Evolutionary conservation across 1,140 invertebrate genomes (phyloP), one percentile per base, ranked within the genome.

Genomic region (Eulimnadia texana): DNA sequence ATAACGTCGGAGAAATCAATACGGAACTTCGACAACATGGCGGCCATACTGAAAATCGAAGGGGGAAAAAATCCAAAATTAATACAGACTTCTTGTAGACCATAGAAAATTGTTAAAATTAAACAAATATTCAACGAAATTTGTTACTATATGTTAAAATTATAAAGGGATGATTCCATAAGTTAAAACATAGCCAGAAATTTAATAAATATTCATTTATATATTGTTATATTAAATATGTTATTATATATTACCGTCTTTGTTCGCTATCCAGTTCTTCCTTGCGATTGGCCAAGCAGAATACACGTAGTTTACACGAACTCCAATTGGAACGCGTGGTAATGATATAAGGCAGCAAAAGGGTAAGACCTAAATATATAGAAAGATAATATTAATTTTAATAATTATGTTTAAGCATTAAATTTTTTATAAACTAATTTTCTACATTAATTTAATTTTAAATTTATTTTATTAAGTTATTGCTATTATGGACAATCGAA

Each of bases 181-280:
- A n/a, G n/a, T n/a, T n/a, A n/a, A n/a, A n/a, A n/a, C n/a, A n/a
- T n/a, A n/a, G n/a, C n/a, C n/a, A 73, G 65, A 25, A 16, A 50
- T 23, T 3, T 20, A 23, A 9, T 3, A 16, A 16, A 13, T n/a
- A 1, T 3, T 58, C 11, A 47, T 47, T 19, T 29, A 27, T 0
- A 29, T 58, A 33, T 27, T 3, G 1, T 25, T 47, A 47, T 11
- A 11, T 47, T 47, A 11, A 47, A 47, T 47, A 19, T 1, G 56
- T 25, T 42, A 29, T 33, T 3, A n/a, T 11, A 49, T 42, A 9
- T 0, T 72, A 89, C 87, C 86, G 92, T 70, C 90, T 79, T 69
- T 96, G 90, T 70, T 97, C 93, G 54, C 87, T 84, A 72, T 96
- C 91, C 57, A 98, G 72, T 69, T 94, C 91, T 3, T 90, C 85